Evolutionary conservation across 1,140 invertebrate genomes (phyloP).

Genomic region (Cydia splendana): DNA sequence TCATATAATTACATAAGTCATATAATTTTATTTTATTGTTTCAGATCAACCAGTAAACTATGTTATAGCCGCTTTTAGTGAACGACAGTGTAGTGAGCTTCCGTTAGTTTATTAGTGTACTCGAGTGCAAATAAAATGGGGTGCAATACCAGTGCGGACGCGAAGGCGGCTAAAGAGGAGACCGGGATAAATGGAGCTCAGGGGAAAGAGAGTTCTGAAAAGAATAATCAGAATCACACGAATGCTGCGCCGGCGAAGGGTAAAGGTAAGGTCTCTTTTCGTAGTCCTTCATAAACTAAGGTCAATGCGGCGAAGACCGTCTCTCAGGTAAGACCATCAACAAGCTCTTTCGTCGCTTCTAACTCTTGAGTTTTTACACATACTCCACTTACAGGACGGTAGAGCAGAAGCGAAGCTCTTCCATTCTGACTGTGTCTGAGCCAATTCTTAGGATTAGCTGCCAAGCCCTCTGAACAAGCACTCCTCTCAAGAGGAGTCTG

Average conservation of each 20-base stretch:
- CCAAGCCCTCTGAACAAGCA: too few species aligned
- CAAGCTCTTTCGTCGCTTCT: too few species aligned
- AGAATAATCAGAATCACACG: neutral
- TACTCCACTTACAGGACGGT: too few species aligned
- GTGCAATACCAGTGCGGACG: conserved; percentile 23
- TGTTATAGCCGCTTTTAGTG: conserved; percentile 27
- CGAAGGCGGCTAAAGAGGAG: conserved; percentile 24
- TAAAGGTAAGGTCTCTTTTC: neutral
- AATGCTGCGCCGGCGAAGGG: neutral
- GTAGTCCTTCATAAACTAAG: too few species aligned
- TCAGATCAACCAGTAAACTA: conserved; percentile 10
- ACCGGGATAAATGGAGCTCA: neutral
- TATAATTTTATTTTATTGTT: neutral
- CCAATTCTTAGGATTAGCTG: too few species aligned
- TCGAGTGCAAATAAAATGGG: neutral
- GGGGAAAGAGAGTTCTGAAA: neutral
- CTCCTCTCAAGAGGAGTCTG: too few species aligned
- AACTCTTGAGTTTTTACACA: too few species aligned
- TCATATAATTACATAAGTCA: neutral
- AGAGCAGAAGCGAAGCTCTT: too few species aligned
- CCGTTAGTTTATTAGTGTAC: neutral
- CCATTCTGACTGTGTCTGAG: too few species aligned
- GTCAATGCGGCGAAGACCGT: too few species aligned
- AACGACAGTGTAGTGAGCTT: neutral
- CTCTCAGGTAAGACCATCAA: too few species aligned